A percentile compares a stretch with the other conserved stretches of the same genome.
Evolutionary conservation across 2,113 vertebrate genomes (phyloP).

Genomic region (Hemibagrus wyckioides): DNA sequence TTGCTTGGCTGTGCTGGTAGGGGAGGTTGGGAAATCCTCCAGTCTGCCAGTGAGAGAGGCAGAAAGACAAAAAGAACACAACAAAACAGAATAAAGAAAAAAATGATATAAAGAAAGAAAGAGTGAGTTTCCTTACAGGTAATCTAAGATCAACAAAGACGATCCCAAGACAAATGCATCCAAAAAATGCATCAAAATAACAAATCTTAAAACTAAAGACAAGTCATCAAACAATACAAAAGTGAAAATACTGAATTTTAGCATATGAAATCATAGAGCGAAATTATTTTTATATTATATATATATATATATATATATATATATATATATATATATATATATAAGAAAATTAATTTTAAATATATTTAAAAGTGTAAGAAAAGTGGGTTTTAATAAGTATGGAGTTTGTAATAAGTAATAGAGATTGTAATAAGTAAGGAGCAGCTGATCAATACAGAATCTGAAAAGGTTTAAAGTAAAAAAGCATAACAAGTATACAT

Average conservation of each 20-base stretch:
- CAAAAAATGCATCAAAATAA: background rate
- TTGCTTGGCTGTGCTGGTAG: constrained; percentile 99
- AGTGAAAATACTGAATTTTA: background rate
- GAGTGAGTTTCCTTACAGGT: background rate
- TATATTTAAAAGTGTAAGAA: background rate
- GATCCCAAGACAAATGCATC: background rate
- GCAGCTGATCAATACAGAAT: background rate
- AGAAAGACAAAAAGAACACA: constrained; percentile 50
- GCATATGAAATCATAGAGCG: background rate
- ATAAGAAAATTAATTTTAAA: background rate
- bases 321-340: too few species aligned
- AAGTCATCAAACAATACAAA: background rate
- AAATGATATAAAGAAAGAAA: background rate
- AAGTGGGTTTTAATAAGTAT: background rate
- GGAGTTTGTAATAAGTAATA: background rate
- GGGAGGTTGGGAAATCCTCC: constrained; percentile 99
- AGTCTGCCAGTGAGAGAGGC: constrained; percentile 78
- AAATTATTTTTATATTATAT: background rate
- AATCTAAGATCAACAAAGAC: background rate
- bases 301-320: too few species aligned
- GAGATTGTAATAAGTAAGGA: background rate
- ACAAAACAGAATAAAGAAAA: constrained; percentile 12
- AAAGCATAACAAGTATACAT: constrained; percentile 53
- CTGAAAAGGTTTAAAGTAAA: background rate
- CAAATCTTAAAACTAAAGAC: background rate